Conservation (phyloP, 2,888 invertebrate genomes). For the Philereme vetulata region DNA sequence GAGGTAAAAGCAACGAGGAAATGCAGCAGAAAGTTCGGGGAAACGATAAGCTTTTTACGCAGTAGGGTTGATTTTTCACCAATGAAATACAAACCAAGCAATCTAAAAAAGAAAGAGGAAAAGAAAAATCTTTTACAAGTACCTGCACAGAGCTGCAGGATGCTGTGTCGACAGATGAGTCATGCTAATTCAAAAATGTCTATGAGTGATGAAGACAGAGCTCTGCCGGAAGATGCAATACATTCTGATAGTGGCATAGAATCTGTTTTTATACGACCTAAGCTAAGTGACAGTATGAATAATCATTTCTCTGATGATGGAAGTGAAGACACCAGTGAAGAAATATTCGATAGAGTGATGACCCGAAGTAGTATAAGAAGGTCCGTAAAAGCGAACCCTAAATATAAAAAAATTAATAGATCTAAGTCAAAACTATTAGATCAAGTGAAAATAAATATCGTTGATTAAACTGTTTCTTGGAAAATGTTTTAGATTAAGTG, state of each 20-base stretch:
- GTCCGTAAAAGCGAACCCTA: slow-evolving; percentile 79
- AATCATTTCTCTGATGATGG: slow-evolving; percentile 80
- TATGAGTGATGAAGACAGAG: slow-evolving; percentile 69
- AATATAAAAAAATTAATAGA: slow-evolving; percentile 78
- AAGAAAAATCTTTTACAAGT: slow-evolving; percentile 69
- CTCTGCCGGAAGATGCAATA: slow-evolving; percentile 54
- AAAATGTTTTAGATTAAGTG: slow-evolving; percentile 19
- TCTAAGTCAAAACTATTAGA: slow-evolving; percentile 75
- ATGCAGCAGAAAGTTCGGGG: slow-evolving; percentile 74
- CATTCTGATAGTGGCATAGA: slow-evolving; percentile 64
- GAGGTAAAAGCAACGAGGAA: slow-evolving; percentile 69
- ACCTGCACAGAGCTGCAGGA: slow-evolving; percentile 54
- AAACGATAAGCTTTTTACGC: slow-evolving; percentile 75
- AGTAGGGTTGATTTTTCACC: slow-evolving; percentile 76
- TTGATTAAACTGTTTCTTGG: slow-evolving; percentile 52
- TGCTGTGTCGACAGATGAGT: slow-evolving; percentile 59
- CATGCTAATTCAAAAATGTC: slow-evolving; percentile 54
- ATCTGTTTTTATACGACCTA: slow-evolving; percentile 63
- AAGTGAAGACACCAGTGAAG: slow-evolving; percentile 79
- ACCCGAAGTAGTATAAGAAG: slow-evolving; percentile 72
- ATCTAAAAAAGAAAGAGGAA: slow-evolving; percentile 69
- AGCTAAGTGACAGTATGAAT: slow-evolving; percentile 77
- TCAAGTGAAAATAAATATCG: slow-evolving; percentile 75
- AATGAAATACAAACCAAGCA: slow-evolving; percentile 75
- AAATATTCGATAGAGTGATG: slow-evolving; percentile 77